Evolutionary conservation across 2,888 invertebrate species (phyloP), one percentile per base, ranked within the genome.

Genomic region (Hypena proboscidalis): DNA sequence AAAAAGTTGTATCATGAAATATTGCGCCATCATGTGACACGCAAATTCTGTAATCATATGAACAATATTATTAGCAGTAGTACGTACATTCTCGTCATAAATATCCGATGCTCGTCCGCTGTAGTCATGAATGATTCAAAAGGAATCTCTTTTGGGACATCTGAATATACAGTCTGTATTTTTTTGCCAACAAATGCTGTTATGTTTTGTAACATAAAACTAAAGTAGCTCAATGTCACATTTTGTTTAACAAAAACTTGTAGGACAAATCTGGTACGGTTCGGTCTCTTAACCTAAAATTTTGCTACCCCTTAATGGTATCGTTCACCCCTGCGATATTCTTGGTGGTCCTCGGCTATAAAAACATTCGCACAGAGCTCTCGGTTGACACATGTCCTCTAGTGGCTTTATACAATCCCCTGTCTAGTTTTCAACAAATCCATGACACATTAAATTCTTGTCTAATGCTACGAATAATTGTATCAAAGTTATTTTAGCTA

Each of bases 321-420:
- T 52, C 51, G 47, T 62, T 57, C 48, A 58, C 56, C 56, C 60
- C 40, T 37, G 40, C 50, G 29, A 47, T 40, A 48, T 58, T 56
- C 48, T 57, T 57, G 42, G 42, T 53, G 47, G 54, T 51, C 42
- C 44, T 21, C 36, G 30, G 31, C 29, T 55, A 66, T 67, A 80
- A 82, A 82, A 83, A 82, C 75, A 53, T 63, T 67, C 67, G 61
- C 61, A 47, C 58, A 58, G 58, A 60, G 58, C 61, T 50, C 56
- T 62, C 53, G 52, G 54, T 58, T 82, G 84, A 79, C 83, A 83
- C 76, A 77, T 83, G 83, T 84, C 82, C 76, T 70, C 77, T 50
- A 70, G 68, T 72, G 79, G 83, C 78, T 80, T 83, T 76, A 65
- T 58, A 60, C 65, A 68, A 73, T 64, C 74, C 76, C 72, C 55